Base-by-base conservation (phyloP, 2,113 vertebrate species). In the Silurus asotus region DNA sequence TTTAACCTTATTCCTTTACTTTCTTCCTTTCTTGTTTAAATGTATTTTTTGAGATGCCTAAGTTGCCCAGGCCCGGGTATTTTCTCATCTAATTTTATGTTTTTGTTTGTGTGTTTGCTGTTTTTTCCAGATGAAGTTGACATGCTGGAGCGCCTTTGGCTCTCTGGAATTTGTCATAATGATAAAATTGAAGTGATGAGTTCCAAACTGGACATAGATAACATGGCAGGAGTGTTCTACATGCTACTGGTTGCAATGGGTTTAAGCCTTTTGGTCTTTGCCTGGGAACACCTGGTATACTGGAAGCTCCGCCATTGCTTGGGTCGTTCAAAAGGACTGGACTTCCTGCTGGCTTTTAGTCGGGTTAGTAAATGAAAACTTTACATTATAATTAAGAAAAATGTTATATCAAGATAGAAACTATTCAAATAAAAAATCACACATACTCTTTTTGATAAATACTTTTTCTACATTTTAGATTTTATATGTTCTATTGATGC, bases 221-320 rank as follows among this genome's bases (percentile, higher is more conserved):
- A 97, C 94, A 97, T 97, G 96, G 96, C 96, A 0, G 96, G 96
- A 0, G 96, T 97, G 20, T 97, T 97, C 92, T 97, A 97, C 92
- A 97, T 97, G 96, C 93, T 97, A 56, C 93, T 97, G 85, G 96
- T 97, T 87, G 96, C 96, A 90, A 97, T 97, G 96, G 96, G 96
- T 48, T 94, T 97, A 65, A 97, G 96, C 65, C 93, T 97, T 51
- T 93, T 97, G 87, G 96, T 97, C 1, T 97, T 97, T 81, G 96
- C 96, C 75, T 96, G 96, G 96, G 96, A 97, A 84, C 96, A 97
- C 88, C 93, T 97, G 84, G 95, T 97, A 61, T 97, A 97, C 92
- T 97, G 96, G 96, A 96, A 96, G 6, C 92, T 97, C 5, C 92
- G 96, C 5, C 96, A 96, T 87, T 96, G 96, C 77, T 91, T 97